phyloP scores from a whole-genome alignment of 2,888 invertebrate genomes.

The Drosophila aldrichi region DNA sequence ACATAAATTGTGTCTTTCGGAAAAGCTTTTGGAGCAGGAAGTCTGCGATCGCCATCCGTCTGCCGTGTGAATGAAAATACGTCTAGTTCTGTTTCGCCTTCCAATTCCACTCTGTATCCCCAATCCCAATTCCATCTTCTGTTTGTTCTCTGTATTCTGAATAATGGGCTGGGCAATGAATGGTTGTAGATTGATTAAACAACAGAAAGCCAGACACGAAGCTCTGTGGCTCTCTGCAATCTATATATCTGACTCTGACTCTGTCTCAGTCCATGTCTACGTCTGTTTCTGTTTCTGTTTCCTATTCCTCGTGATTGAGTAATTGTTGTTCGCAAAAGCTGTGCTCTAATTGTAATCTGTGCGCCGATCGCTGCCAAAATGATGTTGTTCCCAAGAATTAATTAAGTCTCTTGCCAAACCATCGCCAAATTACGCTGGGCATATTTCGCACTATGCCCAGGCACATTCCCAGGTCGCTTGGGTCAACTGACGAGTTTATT shows the following conservation, averaged over 20 bases:
- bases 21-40: slow-evolving; percentile 68
- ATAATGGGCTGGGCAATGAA: slow-evolving; percentile 22
- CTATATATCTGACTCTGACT: background rate
- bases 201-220: slow-evolving; percentile 33
- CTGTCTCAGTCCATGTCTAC: background rate
- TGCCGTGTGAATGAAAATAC: slow-evolving; percentile 65
- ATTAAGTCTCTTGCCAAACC: slow-evolving; percentile 25
- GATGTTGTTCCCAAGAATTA: slow-evolving; percentile 52
- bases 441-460: slow-evolving; percentile 27
- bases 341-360: slow-evolving; percentile 71
- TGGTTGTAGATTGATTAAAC: slow-evolving; percentile 58
- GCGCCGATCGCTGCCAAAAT: slow-evolving; percentile 62
- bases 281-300: background rate
- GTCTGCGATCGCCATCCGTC: slow-evolving; percentile 68
- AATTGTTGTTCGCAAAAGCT: slow-evolving; percentile 56
- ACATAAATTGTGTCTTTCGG: slow-evolving; percentile 71
- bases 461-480: slow-evolving; percentile 29
- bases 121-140: slow-evolving; percentile 25
- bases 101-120: slow-evolving; percentile 8
- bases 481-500: slow-evolving; percentile 53
- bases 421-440: slow-evolving; percentile 33
- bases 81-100: slow-evolving; percentile 22
- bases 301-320: slow-evolving; percentile 48
- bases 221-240: background rate
- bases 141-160: slow-evolving; percentile 16